A percentile compares a stretch with the other conserved stretches of the same genome.
phyloP scores from a whole-genome alignment of 2,888 invertebrate genomes.

The Meloe dianella region DNA sequence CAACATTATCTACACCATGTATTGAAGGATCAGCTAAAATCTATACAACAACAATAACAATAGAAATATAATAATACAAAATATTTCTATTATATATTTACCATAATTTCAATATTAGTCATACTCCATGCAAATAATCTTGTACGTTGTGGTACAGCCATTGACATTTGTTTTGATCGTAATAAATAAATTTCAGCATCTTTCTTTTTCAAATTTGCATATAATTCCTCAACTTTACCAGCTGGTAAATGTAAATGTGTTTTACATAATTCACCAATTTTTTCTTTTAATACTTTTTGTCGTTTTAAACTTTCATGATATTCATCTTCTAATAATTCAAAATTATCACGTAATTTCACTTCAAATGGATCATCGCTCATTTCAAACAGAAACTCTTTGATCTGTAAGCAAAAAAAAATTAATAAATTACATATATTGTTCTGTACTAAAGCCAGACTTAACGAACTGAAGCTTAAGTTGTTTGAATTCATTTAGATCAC shows the following conservation, averaged over 20 bases:
- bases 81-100: constrained; percentile 31
- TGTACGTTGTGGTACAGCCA: constrained; percentile 69
- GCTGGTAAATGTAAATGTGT: constrained; percentile 83
- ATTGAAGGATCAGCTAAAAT: constrained; percentile 83
- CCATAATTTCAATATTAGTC: constrained; percentile 70
- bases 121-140: constrained; percentile 88
- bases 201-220: constrained; percentile 83
- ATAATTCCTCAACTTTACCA: constrained; percentile 87
- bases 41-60: constrained; percentile 36
- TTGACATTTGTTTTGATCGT: constrained; percentile 73
- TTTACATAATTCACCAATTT: constrained; percentile 81
- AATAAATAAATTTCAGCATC: constrained; percentile 97
- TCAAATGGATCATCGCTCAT: constrained; percentile 99
- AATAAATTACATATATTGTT: too few relatives aligned
- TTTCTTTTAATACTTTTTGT: constrained; percentile 85
- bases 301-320: constrained; percentile 92
- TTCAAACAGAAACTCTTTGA: constrained; percentile 87
- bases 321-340: constrained; percentile 93
- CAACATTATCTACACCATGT: constrained; percentile 80
- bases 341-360: constrained; percentile 93
- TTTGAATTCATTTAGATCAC: too few relatives aligned
- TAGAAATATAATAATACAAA: not conserved
- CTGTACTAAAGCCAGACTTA: not conserved
- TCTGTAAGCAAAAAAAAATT: constrained; percentile 60
- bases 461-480: too few relatives aligned